Conservation (phyloP, 2,113 vertebrate species). For the Ctenodactylus gundi region DNA sequence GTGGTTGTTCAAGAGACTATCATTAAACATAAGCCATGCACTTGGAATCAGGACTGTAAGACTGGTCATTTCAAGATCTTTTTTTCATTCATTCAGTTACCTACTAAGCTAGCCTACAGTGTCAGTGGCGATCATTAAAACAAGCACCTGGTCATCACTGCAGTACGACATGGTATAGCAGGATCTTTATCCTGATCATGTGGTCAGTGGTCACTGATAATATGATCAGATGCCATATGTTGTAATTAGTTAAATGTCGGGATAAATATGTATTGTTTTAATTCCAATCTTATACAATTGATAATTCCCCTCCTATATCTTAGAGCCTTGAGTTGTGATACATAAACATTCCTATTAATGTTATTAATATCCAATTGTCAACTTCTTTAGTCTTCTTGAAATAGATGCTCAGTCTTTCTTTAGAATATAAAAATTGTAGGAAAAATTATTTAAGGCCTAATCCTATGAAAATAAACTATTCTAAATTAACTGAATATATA, state of each 20-base stretch:
- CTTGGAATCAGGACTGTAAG: too few species aligned
- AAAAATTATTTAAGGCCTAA: conserved; percentile 15
- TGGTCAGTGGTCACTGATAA: not conserved
- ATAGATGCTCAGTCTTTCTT: conserved; percentile 20
- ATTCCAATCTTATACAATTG: not conserved
- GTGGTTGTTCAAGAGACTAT: too few species aligned
- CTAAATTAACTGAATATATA: conserved; percentile 8
- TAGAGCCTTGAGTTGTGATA: conserved; percentile 21
- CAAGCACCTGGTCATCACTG: not conserved
- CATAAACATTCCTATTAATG: conserved; percentile 6
- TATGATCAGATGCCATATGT: not conserved
- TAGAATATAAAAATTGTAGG: conserved; percentile 56
- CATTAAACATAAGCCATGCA: too few species aligned
- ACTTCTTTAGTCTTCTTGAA: conserved; percentile 7
- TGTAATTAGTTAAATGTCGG: not conserved
- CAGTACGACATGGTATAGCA: not conserved
- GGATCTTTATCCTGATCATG: not conserved
- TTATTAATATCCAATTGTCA: conserved; percentile 10
- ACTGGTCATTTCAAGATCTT: conserved; percentile 49
- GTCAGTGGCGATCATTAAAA: not conserved
- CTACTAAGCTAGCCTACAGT: not conserved
- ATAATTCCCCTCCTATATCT: conserved; percentile 5
- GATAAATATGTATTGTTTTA: conserved; percentile 23
- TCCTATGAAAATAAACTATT: conserved; percentile 17
- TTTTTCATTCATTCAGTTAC: conserved; percentile 28